Evolutionary conservation across 2,888 invertebrate genomes (phyloP).

Genomic region (Lycocerus yunnanus): DNA sequence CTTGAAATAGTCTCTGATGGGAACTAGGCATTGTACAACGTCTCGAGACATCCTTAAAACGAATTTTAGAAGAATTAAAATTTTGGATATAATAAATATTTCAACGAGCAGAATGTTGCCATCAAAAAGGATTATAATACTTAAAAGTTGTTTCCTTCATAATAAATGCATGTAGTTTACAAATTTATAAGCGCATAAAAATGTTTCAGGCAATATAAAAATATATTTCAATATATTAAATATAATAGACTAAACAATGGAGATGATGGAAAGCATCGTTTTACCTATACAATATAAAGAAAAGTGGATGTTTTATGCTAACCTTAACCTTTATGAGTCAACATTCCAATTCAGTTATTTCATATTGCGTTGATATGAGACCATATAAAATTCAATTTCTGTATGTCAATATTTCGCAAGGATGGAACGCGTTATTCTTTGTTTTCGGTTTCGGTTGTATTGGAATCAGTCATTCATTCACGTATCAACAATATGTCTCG

Average conservation of each 20-base stretch:
- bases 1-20: not conserved
- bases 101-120: not conserved
- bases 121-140: not conserved
- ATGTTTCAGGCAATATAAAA: not conserved
- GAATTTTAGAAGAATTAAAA: not conserved
- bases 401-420: slow-evolving; percentile 33
- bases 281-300: slow-evolving; percentile 8
- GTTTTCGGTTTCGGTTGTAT: slow-evolving; percentile 29
- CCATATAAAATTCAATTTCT: slow-evolving; percentile 46
- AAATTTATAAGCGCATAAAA: not conserved
- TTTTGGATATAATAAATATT: not conserved
- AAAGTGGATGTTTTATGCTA: slow-evolving; percentile 22
- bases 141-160: not conserved
- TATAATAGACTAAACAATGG: not conserved
- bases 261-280: not conserved
- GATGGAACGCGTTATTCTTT: slow-evolving; percentile 28
- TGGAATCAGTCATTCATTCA: slow-evolving; percentile 20
- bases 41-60: not conserved
- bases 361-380: slow-evolving; percentile 45
- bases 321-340: slow-evolving; percentile 34
- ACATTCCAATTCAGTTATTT: slow-evolving; percentile 40
- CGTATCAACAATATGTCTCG: not conserved
- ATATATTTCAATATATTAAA: not conserved
- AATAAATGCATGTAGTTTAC: not conserved
- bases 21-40: not conserved